These are phyloP conservation scores for Eubasilissa splendida DNA, from an alignment of 2,888 invertebrate genomes.

Conservation along the genomic window DNA sequence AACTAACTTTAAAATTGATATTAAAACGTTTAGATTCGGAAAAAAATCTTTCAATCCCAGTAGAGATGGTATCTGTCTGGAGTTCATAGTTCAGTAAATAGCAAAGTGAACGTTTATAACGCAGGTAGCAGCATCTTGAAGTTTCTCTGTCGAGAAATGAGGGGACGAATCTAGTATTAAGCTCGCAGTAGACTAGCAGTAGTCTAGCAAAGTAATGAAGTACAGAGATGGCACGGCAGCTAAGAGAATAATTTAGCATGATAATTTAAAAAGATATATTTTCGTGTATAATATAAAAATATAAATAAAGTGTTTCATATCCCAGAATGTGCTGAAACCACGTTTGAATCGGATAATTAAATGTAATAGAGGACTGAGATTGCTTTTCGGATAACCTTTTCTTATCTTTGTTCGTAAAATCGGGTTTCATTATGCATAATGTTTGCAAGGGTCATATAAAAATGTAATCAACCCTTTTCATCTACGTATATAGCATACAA, in stretches of 20 bases:
- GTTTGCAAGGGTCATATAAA: conserved; percentile 44
- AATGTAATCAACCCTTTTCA: conserved; percentile 49
- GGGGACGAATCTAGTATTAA: conserved; percentile 46
- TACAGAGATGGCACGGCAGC: conserved; percentile 13
- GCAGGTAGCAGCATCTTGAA: conserved; percentile 35
- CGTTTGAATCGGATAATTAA: conserved; percentile 38
- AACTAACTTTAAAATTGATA: background rate
- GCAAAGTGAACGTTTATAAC: conserved; percentile 40
- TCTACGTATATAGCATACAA: conserved; percentile 49
- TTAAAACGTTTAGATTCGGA: background rate
- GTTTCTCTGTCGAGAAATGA: conserved; percentile 36
- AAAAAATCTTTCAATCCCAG: background rate
- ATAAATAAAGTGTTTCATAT: conserved; percentile 12
- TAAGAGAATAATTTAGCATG: conserved; percentile 11
- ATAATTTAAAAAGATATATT: conserved; percentile 10
- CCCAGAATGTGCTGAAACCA: conserved; percentile 32
- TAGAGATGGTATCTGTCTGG: conserved; percentile 7
- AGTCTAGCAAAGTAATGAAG: conserved; percentile 32
- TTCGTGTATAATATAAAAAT: conserved; percentile 9
- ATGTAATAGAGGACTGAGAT: conserved; percentile 31
- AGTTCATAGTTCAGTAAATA: conserved; percentile 36
- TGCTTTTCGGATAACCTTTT: conserved; percentile 44
- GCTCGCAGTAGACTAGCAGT: conserved; percentile 31
- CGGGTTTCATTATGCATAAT: conserved; percentile 48
- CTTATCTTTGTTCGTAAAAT: conserved; percentile 44